phyloP scores from a whole-genome alignment of 2,888 invertebrate genomes.

The Athalia circularis region DNA sequence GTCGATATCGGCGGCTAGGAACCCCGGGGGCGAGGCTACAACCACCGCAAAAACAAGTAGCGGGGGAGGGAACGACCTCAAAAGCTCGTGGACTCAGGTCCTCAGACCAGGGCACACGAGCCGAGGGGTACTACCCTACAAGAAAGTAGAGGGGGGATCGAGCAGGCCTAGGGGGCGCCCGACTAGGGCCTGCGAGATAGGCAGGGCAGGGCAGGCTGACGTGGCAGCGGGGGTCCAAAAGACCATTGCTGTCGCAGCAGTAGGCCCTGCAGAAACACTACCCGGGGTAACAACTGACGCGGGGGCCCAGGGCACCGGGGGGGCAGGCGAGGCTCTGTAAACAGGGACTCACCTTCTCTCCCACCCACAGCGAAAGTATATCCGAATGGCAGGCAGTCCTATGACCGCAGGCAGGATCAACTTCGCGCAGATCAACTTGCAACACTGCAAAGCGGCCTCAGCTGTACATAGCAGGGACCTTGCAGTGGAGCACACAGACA shows the following conservation, averaged over 20 bases:
- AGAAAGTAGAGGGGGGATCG: too few species aligned
- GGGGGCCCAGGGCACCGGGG: not conserved
- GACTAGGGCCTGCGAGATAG: too few species aligned
- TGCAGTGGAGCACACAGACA: constrained; percentile 41
- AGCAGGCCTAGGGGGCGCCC: too few species aligned
- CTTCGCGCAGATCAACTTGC: constrained; percentile 47
- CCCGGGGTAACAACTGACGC: not conserved
- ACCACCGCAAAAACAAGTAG: too few species aligned
- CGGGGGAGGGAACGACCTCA: too few species aligned
- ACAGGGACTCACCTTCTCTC: not conserved
- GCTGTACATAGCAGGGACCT: constrained; percentile 41
- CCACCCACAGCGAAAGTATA: too few species aligned
- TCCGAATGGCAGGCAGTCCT: not conserved
- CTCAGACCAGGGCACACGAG: too few species aligned
- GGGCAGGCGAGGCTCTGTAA: not conserved
- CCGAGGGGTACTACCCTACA: too few species aligned
- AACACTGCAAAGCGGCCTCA: constrained; percentile 48
- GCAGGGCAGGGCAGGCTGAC: constrained; percentile 9
- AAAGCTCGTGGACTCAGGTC: too few species aligned
- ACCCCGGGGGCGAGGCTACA: too few species aligned
- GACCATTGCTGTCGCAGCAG: not conserved
- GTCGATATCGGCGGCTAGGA: too few species aligned
- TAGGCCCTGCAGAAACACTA: not conserved
- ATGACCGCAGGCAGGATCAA: not conserved
- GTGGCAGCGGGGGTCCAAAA: constrained; percentile 20